phyloP scores from a whole-genome alignment of 2,113 vertebrate genomes.

The Pluvianellus socialis region DNA sequence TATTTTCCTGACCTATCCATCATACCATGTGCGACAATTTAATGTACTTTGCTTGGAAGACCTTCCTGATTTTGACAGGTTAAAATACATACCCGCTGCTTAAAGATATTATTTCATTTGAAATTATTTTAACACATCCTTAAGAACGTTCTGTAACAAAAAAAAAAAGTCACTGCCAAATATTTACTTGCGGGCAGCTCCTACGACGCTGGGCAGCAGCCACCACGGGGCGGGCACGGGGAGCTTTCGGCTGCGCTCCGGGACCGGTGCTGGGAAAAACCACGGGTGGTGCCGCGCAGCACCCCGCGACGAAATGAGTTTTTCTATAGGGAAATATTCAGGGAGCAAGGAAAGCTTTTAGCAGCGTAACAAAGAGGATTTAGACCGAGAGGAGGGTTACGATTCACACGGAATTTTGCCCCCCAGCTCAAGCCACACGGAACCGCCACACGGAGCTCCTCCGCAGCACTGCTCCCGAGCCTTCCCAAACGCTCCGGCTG shows the following conservation, averaged over 20 bases:
- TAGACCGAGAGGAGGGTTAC: not conserved
- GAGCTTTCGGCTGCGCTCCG: accelerated
- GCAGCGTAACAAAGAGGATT: not conserved
- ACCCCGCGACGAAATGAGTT: accelerated
- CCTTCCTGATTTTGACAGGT: not conserved
- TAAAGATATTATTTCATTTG: not conserved
- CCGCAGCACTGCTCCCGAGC: not conserved
- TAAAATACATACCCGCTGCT: not conserved
- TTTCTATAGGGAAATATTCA: accelerated
- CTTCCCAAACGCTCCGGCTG: accelerated
- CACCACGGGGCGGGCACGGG: accelerated
- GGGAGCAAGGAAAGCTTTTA: not conserved
- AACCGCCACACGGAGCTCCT: accelerated
- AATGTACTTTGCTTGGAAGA: not conserved
- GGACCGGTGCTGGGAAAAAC: accelerated
- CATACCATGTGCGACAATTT: not conserved
- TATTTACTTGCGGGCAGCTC: too few species aligned
- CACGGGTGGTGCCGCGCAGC: accelerated
- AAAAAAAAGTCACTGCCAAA: too few species aligned
- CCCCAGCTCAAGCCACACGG: too few species aligned
- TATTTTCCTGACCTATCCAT: not conserved
- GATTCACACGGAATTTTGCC: accelerated
- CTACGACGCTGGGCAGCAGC: not conserved
- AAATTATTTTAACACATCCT: not conserved
- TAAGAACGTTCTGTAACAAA: not conserved